Base-by-base conservation (phyloP, 2,888 invertebrate species). In the Microplitis manilae region DNA sequence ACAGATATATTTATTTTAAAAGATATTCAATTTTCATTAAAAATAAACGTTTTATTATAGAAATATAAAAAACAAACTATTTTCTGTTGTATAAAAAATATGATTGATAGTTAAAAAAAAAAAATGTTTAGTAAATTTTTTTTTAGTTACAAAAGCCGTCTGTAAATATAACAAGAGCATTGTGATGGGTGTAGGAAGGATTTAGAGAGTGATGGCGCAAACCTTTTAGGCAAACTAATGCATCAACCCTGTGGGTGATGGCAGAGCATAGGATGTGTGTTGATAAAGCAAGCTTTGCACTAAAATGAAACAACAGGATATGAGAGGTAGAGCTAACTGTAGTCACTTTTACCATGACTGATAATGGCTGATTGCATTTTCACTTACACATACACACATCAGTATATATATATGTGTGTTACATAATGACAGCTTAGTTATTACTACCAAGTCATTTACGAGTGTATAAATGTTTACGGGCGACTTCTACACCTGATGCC, bases 141-240 rank as follows among this genome's bases (percentile, higher is more conserved):
- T 50, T 50, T 50, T 8, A 13, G 13, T 38, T 20, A 9, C 20
- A 70, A 67, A 74, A 73, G 70, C 60, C 62, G 71, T 72, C 62
- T 59, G 69, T 72, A 74, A 65, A 79, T 71, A 50, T 50, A 50
- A 4, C 50, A 8, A 50, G 13, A 50, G 50, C 50, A 50, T 30
- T 30, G 50, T 50, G 50, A 50, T 50, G 13, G 50, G 50, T 13
- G 50, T 13, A 50, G 50, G 73, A 68, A 67, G 60, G 67, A 74
- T 74, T 74, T 59, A 30, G 75, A 86, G 86, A 87, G 84, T 86
- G 87, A 88, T 88, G 88, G 87, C 82, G 79, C 85, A 88, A 88
- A 87, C 87, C 87, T 88, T 88, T 88, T 88, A 88, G 87, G 83
- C 86, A 86, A 87, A 88, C 86, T 87, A 86, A 86, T 85, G 86